Evolutionary conservation across 2,113 vertebrate species (phyloP).

Genomic region (Aix galericulata): DNA sequence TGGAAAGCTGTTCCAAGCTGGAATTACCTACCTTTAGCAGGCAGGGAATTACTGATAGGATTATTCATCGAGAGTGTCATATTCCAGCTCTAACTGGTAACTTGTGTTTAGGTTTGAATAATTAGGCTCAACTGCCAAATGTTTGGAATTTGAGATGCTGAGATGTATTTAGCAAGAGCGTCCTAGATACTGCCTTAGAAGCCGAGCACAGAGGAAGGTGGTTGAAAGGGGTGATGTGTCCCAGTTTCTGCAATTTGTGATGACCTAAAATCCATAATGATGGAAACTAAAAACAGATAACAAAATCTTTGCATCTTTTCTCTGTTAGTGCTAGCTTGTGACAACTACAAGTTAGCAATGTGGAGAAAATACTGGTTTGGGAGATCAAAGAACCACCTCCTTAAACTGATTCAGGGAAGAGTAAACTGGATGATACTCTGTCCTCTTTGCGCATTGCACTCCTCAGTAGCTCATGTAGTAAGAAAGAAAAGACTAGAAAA

Average conservation of each 20-base stretch:
- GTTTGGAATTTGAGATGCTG: background rate
- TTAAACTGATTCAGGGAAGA: background rate
- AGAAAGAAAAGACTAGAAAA: background rate
- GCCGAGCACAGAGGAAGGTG: background rate
- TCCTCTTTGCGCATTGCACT: background rate
- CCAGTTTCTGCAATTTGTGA: slow-evolving; percentile 19
- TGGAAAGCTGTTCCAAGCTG: background rate
- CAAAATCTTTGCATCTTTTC: slow-evolving; percentile 5
- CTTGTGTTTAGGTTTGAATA: background rate
- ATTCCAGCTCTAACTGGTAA: background rate
- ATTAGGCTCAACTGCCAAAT: background rate
- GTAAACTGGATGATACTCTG: background rate
- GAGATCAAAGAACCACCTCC: background rate
- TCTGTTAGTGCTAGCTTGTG: background rate
- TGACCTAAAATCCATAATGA: slow-evolving; percentile 51
- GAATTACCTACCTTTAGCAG: background rate
- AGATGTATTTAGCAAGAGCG: background rate
- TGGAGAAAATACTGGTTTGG: background rate
- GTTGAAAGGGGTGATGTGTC: slow-evolving; percentile 19
- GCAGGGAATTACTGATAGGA: background rate
- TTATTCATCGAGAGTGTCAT: background rate
- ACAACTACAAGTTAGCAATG: rapidly evolving
- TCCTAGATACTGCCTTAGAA: background rate
- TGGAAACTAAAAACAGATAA: slow-evolving; percentile 1
- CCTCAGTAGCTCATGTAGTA: background rate